Evolutionary conservation across 1,140 invertebrate species (phyloP).

Genomic region (Oryctes rhinoceros): DNA sequence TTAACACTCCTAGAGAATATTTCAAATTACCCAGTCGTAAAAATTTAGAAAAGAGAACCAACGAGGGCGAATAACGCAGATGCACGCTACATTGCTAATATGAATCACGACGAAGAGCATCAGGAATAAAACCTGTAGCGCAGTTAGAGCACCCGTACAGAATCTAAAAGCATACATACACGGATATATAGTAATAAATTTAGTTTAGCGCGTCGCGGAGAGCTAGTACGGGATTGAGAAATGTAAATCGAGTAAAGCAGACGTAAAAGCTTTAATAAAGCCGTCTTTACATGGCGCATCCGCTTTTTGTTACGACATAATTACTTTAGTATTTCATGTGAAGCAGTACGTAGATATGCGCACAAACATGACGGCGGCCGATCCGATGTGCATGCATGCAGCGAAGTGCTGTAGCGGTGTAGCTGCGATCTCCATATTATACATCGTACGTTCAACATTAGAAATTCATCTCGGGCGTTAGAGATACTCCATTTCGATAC

Average conservation of each 20-base stretch:
- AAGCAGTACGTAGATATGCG: not conserved
- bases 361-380: not conserved
- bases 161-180: too few relatives aligned
- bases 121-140: too few relatives aligned
- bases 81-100: too few relatives aligned
- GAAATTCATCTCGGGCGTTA: constrained; percentile 4
- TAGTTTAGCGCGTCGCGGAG: not conserved
- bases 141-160: too few relatives aligned
- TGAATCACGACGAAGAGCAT: too few relatives aligned
- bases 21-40: too few relatives aligned
- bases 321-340: constrained; percentile 18
- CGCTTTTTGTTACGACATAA: constrained; percentile 30
- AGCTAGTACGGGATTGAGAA: not conserved
- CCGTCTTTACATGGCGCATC: constrained; percentile 8
- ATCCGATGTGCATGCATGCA: not conserved
- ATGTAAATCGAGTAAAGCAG: constrained; percentile 29
- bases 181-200: constrained; percentile 7
- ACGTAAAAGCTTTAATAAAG: constrained; percentile 31
- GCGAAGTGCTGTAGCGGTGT: not conserved
- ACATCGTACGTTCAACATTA: not conserved
- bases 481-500: not conserved
- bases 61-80: too few relatives aligned
- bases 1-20: too few relatives aligned
- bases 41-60: too few relatives aligned
- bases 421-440: constrained; percentile 14